A percentile compares a stretch with the other conserved stretches of the same genome.
phyloP scores from a whole-genome alignment of 2,888 invertebrate genomes.

The Pseudococcus viburni region DNA sequence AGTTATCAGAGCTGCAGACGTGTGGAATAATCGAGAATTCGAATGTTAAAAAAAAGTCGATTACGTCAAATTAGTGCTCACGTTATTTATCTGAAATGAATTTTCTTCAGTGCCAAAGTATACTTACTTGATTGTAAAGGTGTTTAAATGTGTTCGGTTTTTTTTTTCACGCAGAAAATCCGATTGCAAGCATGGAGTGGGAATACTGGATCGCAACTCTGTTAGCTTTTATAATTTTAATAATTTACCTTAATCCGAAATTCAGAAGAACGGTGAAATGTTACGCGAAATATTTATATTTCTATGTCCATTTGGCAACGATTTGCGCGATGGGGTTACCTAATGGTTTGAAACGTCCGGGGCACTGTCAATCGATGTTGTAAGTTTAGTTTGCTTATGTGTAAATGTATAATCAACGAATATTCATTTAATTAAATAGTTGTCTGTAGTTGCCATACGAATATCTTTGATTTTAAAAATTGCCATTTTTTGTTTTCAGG shows the following conservation, averaged over 20 bases:
- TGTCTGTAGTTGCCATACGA: no score
- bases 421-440: neutral
- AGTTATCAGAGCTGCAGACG: no score
- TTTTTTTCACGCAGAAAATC: neutral
- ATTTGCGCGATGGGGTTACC: neutral
- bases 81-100: no score
- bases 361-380: neutral
- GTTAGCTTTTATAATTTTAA: neutral
- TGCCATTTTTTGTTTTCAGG: neutral
- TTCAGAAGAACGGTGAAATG: constrained; percentile 10
- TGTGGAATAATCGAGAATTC: no score
- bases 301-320: neutral
- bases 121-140: neutral
- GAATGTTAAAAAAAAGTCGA: no score
- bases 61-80: no score
- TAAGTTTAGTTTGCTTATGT: neutral
- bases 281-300: constrained; percentile 11
- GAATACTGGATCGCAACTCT: neutral
- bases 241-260: neutral
- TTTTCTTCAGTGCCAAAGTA: no score
- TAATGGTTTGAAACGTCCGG: constrained; percentile 1
- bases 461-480: neutral
- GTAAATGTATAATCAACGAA: neutral
- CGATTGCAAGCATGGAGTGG: neutral
- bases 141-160: neutral